A percentile compares a stretch with the other conserved stretches of the same genome.
Conservation (phyloP, 2,797 vertebrate species). For the Phoxinus dragarum region DNA sequence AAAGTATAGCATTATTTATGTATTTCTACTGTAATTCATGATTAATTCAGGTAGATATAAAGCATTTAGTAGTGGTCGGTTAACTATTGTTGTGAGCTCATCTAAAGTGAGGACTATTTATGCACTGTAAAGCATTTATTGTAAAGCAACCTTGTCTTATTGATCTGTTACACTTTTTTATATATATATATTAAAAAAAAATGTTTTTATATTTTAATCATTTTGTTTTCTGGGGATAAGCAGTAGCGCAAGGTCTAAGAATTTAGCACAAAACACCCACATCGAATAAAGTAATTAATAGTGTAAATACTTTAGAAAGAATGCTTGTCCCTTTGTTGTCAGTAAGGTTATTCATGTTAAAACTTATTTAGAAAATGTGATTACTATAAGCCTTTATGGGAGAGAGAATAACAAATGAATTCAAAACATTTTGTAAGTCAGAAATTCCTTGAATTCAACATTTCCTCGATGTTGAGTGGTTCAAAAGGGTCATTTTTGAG, state of each 20-base stretch:
- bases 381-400: neutral
- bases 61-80: no score
- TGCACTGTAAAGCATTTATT: no score
- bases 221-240: neutral
- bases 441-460: neutral
- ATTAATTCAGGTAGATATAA: no score
- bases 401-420: neutral
- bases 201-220: neutral
- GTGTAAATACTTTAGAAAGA: neutral
- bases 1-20: no score
- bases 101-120: no score
- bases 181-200: neutral
- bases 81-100: no score
- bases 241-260: neutral
- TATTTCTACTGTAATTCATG: no score
- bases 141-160: neutral
- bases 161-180: neutral
- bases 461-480: neutral
- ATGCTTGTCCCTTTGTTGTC: neutral
- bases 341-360: neutral
- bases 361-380: neutral
- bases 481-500: neutral
- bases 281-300: neutral
- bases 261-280: neutral
- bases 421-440: neutral